Percentiles rank a stretch among this genome's conserved stretches.
Conservation (phyloP, 2,888 invertebrate genomes). For the Galeruca laticollis region DNA sequence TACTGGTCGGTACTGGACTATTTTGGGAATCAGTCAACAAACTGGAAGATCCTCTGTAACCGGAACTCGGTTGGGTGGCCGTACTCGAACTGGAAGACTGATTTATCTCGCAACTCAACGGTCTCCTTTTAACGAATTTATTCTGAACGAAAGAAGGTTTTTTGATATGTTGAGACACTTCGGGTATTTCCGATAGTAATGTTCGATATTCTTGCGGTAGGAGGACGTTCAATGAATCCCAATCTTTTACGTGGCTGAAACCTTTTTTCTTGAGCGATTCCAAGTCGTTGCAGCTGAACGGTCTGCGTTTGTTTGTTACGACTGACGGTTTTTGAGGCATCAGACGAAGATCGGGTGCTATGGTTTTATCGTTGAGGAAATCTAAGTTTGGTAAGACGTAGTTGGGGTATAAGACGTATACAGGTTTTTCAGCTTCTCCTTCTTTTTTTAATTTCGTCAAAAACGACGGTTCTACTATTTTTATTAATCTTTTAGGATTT, state of each 20-base stretch:
- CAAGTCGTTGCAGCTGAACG: constrained; percentile 85
- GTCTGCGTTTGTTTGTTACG: constrained; percentile 69
- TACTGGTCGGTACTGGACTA: constrained; percentile 73
- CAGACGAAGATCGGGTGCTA: constrained; percentile 76
- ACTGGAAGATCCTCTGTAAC: constrained; percentile 88
- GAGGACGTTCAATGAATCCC: constrained; percentile 92
- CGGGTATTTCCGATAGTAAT: constrained; percentile 83
- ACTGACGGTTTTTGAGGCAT: constrained; percentile 73
- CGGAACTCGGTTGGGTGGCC: constrained; percentile 85
- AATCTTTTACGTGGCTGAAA: constrained; percentile 88
- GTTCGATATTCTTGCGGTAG: constrained; percentile 87
- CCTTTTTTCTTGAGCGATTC: constrained; percentile 85
- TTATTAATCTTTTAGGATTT: constrained; percentile 67
- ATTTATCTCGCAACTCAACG: constrained; percentile 73
- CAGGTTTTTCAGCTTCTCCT: constrained; percentile 75
- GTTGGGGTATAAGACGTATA: constrained; percentile 91
- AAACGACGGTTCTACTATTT: constrained; percentile 78
- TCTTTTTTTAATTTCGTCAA: constrained; percentile 73
- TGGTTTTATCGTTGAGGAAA: constrained; percentile 73
- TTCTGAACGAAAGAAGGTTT: constrained; percentile 72
- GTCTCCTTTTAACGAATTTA: constrained; percentile 70
- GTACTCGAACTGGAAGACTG: constrained; percentile 77
- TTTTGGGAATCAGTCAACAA: constrained; percentile 84
- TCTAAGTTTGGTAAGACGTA: constrained; percentile 91
- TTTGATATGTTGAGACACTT: constrained; percentile 76